These are phyloP conservation scores for Sparidentex hasta DNA, from an alignment of 2,797 vertebrate species.

Conservation along the genomic window DNA sequence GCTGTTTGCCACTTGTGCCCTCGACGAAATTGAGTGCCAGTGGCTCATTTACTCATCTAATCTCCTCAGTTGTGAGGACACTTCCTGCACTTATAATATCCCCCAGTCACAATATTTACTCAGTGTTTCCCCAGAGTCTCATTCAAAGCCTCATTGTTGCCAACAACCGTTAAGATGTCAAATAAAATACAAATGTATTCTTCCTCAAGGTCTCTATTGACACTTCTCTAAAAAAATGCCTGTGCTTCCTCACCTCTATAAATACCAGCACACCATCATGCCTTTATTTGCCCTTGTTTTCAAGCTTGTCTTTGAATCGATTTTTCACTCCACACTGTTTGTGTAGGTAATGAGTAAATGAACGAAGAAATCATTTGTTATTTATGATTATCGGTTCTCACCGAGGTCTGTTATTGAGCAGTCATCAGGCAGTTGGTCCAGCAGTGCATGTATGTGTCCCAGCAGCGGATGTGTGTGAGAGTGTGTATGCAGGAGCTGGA, in stretches of 20 bases:
- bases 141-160: slow-evolving; percentile 31
- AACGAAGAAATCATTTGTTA: neutral
- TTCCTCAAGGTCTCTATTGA: slow-evolving; percentile 35
- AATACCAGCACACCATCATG: slow-evolving; percentile 14
- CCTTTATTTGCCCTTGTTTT: slow-evolving; percentile 8
- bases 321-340: neutral
- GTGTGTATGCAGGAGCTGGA: slow-evolving; percentile 86
- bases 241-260: neutral
- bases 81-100: slow-evolving; percentile 14
- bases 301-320: neutral
- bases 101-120: slow-evolving; percentile 38
- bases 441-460: slow-evolving; percentile 73
- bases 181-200: slow-evolving; percentile 36
- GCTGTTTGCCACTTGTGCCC: neutral
- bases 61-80: neutral
- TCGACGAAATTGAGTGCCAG: neutral
- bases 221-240: neutral
- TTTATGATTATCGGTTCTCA: slow-evolving; percentile 69
- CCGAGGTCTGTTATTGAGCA: slow-evolving; percentile 90
- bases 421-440: slow-evolving; percentile 83
- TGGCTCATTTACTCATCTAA: slow-evolving; percentile 17
- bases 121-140: slow-evolving; percentile 30
- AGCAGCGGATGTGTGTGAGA: slow-evolving; percentile 80
- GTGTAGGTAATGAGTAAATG: too few species aligned
- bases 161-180: slow-evolving; percentile 33